Evolutionary conservation across 2,113 vertebrate genomes (phyloP), one percentile per base, ranked within the genome.

Genomic region (Oophaga pumilio): DNA sequence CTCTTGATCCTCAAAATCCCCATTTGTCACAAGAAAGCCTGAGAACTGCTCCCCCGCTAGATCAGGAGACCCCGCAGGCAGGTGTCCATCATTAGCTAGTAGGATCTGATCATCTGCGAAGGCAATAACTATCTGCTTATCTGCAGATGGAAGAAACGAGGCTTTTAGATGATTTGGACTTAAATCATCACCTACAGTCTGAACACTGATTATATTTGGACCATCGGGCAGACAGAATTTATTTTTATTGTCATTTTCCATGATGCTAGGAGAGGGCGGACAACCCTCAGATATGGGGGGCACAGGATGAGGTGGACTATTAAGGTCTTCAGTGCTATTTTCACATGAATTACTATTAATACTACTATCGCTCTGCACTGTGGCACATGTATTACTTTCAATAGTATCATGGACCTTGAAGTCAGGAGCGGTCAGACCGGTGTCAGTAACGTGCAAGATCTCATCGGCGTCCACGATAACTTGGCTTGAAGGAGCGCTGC

Each of bases 391-490:
- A 90, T 85, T 74, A 0, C 84, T 73, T 89, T 91, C 68, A 90
- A 89, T 92, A 91, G 90, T 0, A 88, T 68, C 18, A 9, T n/a
- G 49, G 7, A 26, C 28, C 8, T 24, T 80, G 68, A 24, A 78
- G 53, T 93, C 91, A 90, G 88, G 26, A 83, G 84, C 90, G 24
- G 85, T 53, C 50, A 81, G 92, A 88, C 92, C 91, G 79, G 0
- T 89, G 85, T 91, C 89, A 91, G 89, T 91, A 90, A 94, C 89
- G 73, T 89, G 91, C 88, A 93, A 92, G 85, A 11, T 91, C 84
- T 89, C 93, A 92, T 94, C 95, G 69, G 92, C 91, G 92, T 94
- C 93, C 93, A 94, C 92, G 53, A 93, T 86, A 82, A 94, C 91
- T n/a, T 91, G 93, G 88, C 90, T 94, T 89, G 52, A 92, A 74